Evolutionary conservation across 2,888 invertebrate species (phyloP), one percentile per base, ranked within the genome.

Genomic region (Drosophila merina): DNA sequence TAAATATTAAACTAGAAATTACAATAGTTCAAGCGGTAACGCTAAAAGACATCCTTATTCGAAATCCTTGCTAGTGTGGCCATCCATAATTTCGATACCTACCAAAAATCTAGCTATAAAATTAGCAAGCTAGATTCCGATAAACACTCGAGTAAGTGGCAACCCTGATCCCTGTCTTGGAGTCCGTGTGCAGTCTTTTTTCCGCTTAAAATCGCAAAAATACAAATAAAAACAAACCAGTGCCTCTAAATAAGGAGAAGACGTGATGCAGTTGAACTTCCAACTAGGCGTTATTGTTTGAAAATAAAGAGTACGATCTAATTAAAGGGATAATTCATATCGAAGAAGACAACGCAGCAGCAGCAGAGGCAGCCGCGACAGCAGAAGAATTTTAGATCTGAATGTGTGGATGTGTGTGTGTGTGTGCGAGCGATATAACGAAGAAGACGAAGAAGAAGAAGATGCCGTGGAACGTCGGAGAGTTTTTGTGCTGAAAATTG

Each of bases 371-470:
- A 20, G 79, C 79, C 85, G 60, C 60, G 62, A 63, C 26, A 84
- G 79, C 14, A 84, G 31, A 86, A 81, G 81, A 86, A 81, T 86
- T 81, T 86, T 86, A 71, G 80, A 86, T 86, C 86, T 83, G 83
- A 72, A 77, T 67, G 77, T 58, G 57, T 12, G 54, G 57, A 63
- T 60, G 74, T 52, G 55, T 45, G 66, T 47, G 68, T 64, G 80
- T 55, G 74, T 66, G 82, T 75, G 67, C 54, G 73, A 73, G 49
- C 84, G 85, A 81, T 86, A 88, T 88, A 85, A 87, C 83, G 74
- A 20, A 20, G 20, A 20, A 20, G 20, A 20, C 20, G 20, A 20
- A 79, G 83, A 87, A 72, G 83, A 72, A 63, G 55, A 79, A 79
- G 86, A 80, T 86, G 68, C 67, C 57, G 73, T 71, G 38, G 33